Percentiles rank a stretch among this genome's conserved stretches.
Conservation (phyloP, 64 coral and sea anemone genomes). For the Dendrophyllia cribrosa region DNA sequence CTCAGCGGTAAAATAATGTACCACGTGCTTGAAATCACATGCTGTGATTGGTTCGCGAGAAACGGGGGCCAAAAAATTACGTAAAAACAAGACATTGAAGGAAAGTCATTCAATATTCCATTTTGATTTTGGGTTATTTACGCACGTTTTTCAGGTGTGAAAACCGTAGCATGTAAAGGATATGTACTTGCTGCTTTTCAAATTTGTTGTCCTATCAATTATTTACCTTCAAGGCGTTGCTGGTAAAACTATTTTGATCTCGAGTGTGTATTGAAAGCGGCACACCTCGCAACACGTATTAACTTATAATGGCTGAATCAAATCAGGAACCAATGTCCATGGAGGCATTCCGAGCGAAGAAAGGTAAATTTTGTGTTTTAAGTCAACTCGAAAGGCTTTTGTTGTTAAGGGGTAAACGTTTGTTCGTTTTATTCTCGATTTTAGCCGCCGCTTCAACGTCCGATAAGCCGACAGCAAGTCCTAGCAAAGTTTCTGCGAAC, state of each 20-base stretch:
- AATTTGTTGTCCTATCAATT: conserved; percentile 60
- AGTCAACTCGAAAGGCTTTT: neutral
- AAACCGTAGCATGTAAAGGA: conserved; percentile 5
- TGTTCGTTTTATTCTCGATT: neutral
- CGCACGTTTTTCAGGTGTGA: conserved; percentile 22
- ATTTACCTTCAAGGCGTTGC: conserved; percentile 54
- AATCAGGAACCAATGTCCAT: conserved; percentile 77
- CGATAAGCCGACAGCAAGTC: neutral
- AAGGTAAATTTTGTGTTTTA: conserved; percentile 53
- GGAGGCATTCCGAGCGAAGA: conserved; percentile 80
- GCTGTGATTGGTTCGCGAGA: conserved; percentile 60
- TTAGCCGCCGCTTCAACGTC: conserved; percentile 34
- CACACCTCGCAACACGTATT: conserved; percentile 82
- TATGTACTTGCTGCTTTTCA: conserved; percentile 35
- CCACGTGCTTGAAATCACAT: conserved; percentile 21
- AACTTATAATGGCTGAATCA: conserved; percentile 77
- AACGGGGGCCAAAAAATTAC: conserved; percentile 38
- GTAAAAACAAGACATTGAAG: conserved; percentile 16
- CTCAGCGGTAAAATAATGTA: neutral
- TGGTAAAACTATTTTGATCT: conserved; percentile 41
- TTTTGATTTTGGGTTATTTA: conserved; percentile 30
- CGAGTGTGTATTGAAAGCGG: conserved; percentile 38
- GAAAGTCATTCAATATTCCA: conserved; percentile 45
- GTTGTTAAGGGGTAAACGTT: neutral
- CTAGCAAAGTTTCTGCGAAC: conserved; percentile 8